A percentile compares a stretch with the other conserved stretches of the same genome.
These are phyloP conservation scores for Vanessa atalanta DNA, from an alignment of 1,140 invertebrate species.

Conservation along the genomic window DNA sequence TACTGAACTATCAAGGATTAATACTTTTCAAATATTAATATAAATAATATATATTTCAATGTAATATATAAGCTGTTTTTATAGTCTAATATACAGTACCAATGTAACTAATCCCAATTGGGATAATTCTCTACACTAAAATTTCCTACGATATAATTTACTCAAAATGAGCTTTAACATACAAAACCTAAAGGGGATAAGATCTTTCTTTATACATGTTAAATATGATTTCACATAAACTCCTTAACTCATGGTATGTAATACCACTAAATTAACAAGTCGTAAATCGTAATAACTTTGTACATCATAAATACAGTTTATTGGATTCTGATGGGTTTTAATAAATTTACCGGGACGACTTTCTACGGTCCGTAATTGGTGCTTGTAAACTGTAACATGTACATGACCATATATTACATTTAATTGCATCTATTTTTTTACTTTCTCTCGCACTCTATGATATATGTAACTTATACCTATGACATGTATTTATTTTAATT, in stretches of 20 bases:
- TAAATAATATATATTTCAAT: too few species aligned
- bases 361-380: conserved; percentile 43
- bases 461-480: conserved; percentile 16
- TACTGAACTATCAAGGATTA: too few species aligned
- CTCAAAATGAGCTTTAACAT: background rate
- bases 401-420: conserved; percentile 33
- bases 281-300: conserved; percentile 19
- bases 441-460: conserved; percentile 21
- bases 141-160: too few species aligned
- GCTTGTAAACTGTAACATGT: conserved; percentile 34
- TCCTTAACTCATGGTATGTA: background rate
- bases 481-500: background rate
- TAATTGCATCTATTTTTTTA: conserved; percentile 39
- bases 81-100: too few species aligned
- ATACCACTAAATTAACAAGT: conserved; percentile 28
- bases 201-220: background rate
- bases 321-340: conserved; percentile 50
- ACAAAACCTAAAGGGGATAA: background rate
- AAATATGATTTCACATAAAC: background rate
- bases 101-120: too few species aligned
- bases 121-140: too few species aligned
- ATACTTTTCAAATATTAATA: too few species aligned
- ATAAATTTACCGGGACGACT: conserved; percentile 54
- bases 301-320: conserved; percentile 37
- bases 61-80: too few species aligned